Evolutionary conservation across 2,113 vertebrate species (phyloP).

Genomic region (Plecotus auritus): DNA sequence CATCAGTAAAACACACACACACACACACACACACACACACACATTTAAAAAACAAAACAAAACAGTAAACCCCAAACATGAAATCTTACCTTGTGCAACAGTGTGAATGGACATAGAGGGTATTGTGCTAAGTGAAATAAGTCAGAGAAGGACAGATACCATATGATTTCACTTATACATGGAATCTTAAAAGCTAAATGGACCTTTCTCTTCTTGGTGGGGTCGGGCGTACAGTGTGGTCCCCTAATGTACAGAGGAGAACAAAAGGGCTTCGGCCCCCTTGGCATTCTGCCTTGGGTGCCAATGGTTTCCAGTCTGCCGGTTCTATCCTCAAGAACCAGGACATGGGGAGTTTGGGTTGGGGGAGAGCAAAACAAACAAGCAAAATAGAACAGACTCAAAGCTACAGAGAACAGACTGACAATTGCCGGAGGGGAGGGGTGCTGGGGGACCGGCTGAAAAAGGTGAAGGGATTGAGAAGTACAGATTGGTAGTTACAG

Average conservation of each 20-base stretch:
- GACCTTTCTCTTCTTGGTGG: conserved; percentile 82
- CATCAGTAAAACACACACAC: too few species aligned
- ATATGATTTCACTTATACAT: background rate
- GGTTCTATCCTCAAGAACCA: conserved; percentile 78
- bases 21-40: too few species aligned
- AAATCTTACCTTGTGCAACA: background rate
- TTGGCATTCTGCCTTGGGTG: conserved; percentile 83
- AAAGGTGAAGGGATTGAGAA: background rate
- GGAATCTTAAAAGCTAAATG: background rate
- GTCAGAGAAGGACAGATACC: background rate
- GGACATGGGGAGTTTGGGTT: background rate
- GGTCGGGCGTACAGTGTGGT: conserved; percentile 62
- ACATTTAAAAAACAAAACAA: background rate
- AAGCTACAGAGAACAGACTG: background rate
- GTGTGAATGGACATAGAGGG: background rate
- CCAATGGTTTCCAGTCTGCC: conserved; percentile 68
- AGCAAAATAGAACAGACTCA: background rate
- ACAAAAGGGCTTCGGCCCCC: conserved; percentile 1
- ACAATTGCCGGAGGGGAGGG: background rate
- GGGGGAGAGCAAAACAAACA: background rate
- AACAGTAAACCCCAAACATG: background rate
- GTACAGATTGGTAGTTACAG: background rate
- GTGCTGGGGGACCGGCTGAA: background rate
- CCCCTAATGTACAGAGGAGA: conserved; percentile 82
- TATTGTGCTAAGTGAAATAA: background rate